A percentile compares a stretch with the other conserved stretches of the same genome.
These are phyloP conservation scores for Mongoloraphidia duomilia DNA, from an alignment of 2,888 invertebrate genomes.

Conservation along the genomic window DNA sequence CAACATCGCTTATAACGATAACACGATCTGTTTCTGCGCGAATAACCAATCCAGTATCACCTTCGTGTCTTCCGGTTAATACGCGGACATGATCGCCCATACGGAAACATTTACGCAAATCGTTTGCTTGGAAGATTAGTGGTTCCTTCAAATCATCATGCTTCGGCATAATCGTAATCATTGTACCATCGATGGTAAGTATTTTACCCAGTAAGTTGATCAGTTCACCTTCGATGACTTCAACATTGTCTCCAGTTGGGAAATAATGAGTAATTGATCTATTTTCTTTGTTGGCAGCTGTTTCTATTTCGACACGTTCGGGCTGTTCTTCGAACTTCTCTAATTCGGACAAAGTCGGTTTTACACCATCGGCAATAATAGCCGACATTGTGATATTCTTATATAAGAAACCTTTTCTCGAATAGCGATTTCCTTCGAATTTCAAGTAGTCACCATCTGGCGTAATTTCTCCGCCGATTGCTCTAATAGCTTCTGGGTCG, in stretches of 20 bases:
- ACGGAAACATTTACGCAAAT: conserved; percentile 87
- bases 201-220: conserved; percentile 93
- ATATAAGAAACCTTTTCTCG: conserved; percentile 86
- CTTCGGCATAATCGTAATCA: conserved; percentile 94
- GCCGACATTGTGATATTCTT: conserved; percentile 94
- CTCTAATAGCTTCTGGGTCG: conserved; percentile 79
- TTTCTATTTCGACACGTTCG: conserved; percentile 74
- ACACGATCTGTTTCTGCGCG: conserved; percentile 85
- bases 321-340: conserved; percentile 89
- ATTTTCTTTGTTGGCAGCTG: conserved; percentile 59
- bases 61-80: conserved; percentile 74
- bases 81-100: conserved; percentile 98
- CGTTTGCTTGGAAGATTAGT: conserved; percentile 42
- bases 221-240: conserved; percentile 93
- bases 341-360: conserved; percentile 87
- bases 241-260: conserved; percentile 94
- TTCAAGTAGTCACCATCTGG: conserved; percentile 94
- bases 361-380: conserved; percentile 85
- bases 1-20: conserved; percentile 91
- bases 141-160: conserved; percentile 79
- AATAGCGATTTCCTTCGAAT: conserved; percentile 93
- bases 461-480: conserved; percentile 90
- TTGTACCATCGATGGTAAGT: conserved; percentile 86
- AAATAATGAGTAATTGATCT: conserved; percentile 70
- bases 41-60: conserved; percentile 93